These are phyloP conservation scores for Buceros bicornis DNA, from an alignment of 2,797 vertebrate genomes.

Conservation along the genomic window DNA sequence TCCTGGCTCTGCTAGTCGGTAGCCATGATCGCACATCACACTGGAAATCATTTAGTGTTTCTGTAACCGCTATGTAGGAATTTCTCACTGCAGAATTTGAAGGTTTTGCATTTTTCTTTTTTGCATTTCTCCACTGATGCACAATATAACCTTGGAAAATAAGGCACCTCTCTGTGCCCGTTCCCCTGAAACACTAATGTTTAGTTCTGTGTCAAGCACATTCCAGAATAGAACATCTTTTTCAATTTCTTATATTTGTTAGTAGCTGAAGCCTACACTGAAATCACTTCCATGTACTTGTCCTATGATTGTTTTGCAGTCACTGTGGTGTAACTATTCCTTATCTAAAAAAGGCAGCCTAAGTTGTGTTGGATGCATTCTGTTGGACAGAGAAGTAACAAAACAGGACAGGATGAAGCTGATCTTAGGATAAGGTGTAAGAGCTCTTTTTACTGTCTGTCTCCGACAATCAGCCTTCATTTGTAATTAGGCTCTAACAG, in stretches of 20 bases:
- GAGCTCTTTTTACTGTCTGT: background rate
- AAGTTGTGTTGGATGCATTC: background rate
- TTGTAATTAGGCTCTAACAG: background rate
- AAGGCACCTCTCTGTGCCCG: background rate
- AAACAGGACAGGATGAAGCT: background rate
- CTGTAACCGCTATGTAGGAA: background rate
- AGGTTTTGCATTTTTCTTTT: background rate
- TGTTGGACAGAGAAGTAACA: background rate
- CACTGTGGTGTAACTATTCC: background rate
- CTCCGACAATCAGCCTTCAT: background rate
- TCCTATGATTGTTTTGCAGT: background rate
- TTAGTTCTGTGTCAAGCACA: background rate
- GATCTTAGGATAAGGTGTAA: background rate
- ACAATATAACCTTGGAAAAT: background rate
- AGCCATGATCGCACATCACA: background rate
- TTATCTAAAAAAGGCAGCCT: background rate
- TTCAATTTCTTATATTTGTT: background rate
- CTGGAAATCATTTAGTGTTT: background rate
- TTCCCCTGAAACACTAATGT: background rate
- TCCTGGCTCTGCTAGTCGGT: background rate
- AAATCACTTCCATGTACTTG: background rate
- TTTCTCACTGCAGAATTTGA: background rate
- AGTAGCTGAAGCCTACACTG: background rate
- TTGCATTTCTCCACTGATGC: background rate
- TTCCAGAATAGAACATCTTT: background rate